phyloP scores from a whole-genome alignment of 2,797 vertebrate species.

The Antennarius maculatus region DNA sequence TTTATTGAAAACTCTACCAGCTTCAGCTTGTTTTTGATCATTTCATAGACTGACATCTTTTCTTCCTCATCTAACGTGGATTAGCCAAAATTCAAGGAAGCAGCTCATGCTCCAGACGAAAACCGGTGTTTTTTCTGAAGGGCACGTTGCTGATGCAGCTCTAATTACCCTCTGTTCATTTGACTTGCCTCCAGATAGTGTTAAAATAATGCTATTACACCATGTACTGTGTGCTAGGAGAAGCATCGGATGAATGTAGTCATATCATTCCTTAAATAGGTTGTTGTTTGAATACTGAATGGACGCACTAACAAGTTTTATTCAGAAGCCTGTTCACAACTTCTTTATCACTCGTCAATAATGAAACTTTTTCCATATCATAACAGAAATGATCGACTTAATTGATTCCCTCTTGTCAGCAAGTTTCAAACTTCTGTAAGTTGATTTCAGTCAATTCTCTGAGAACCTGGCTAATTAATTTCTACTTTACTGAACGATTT shows the following conservation, averaged over 20 bases:
- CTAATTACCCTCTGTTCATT: background rate
- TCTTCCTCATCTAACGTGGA: conserved; percentile 11
- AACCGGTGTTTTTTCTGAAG: no score
- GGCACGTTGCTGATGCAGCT: background rate
- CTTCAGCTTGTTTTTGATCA: conserved; percentile 14
- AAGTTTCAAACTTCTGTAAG: conserved; percentile 28
- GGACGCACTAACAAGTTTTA: background rate
- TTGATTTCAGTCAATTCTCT: conserved; percentile 30
- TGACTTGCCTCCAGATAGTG: background rate
- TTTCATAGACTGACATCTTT: conserved; percentile 4
- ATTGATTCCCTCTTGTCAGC: background rate
- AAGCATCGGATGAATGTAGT: background rate
- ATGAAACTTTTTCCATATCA: conserved; percentile 20
- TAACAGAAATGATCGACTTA: no score
- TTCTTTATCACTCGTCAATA: conserved; percentile 21
- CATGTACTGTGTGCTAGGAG: background rate
- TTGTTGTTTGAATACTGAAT: background rate
- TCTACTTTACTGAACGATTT: conserved; percentile 14
- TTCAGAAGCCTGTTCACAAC: background rate
- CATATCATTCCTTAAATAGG: background rate
- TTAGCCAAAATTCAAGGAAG: conserved; percentile 19
- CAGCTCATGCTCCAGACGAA: background rate
- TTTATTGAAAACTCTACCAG: background rate
- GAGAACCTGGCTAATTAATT: conserved; percentile 20
- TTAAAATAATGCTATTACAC: background rate